phyloP scores from a whole-genome alignment of 1,140 invertebrate genomes.

The Sminthurinus signatus region DNA sequence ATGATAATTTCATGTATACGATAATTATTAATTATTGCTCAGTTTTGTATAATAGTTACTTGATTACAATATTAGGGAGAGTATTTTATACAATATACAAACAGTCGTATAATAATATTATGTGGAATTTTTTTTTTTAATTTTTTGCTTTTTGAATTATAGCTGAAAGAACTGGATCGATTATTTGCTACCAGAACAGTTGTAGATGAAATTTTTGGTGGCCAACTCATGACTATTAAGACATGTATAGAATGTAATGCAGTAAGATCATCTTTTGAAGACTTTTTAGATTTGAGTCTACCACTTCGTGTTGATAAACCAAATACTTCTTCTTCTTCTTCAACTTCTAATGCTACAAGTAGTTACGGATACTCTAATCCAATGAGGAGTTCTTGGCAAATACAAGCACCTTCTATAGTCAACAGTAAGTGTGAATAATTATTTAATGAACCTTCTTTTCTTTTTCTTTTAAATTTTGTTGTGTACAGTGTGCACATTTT shows the following conservation, averaged over 20 bases:
- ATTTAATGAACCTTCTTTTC: no score
- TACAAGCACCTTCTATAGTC: no score
- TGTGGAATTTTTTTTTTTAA: neutral
- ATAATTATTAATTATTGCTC: neutral
- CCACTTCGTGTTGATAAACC: conserved; percentile 58
- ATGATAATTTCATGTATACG: neutral
- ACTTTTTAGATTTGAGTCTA: conserved; percentile 89
- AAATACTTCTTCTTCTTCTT: no score
- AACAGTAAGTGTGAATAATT: no score
- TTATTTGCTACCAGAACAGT: conserved; percentile 54
- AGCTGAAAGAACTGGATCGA: conserved; percentile 38
- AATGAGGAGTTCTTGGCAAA: no score
- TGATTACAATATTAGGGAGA: neutral
- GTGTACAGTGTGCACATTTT: no score
- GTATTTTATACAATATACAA: neutral
- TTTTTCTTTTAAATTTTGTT: no score
- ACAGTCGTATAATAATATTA: neutral
- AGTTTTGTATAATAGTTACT: neutral
- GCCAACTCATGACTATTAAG: conserved; percentile 79
- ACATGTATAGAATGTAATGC: conserved; percentile 82
- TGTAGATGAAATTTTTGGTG: conserved; percentile 79
- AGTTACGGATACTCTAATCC: no score
- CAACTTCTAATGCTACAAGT: neutral
- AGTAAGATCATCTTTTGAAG: conserved; percentile 77
- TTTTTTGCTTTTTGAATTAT: conserved; percentile 1